phyloP scores from a whole-genome alignment of 2,888 invertebrate species.

The Silvanus unidentatus region DNA sequence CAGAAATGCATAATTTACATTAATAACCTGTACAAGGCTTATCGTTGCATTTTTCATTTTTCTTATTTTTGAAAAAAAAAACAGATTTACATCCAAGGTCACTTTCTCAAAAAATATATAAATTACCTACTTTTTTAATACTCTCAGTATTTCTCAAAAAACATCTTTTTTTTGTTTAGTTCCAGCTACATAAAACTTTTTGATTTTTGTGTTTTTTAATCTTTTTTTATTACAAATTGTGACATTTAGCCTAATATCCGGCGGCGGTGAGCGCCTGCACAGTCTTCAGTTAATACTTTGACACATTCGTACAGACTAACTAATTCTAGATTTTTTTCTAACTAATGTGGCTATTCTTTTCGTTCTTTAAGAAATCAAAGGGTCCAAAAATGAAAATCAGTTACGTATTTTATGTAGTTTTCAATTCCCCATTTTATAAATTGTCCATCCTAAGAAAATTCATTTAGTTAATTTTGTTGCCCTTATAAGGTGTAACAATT shows the following conservation, averaged over 20 bases:
- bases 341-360: slow-evolving; percentile 29
- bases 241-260: slow-evolving; percentile 44
- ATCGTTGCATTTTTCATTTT: slow-evolving; percentile 28
- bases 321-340: slow-evolving; percentile 9
- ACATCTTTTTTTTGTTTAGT: slow-evolving; percentile 21
- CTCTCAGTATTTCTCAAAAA: slow-evolving; percentile 32
- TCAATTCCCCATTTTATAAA: too few relatives aligned
- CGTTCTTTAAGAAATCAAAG: too few relatives aligned
- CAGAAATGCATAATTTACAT: slow-evolving; percentile 32
- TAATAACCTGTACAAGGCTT: slow-evolving; percentile 28
- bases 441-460: too few relatives aligned
- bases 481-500: too few relatives aligned
- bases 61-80: slow-evolving; percentile 21
- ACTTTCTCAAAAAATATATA: slow-evolving; percentile 47
- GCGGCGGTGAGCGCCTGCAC: slow-evolving; percentile 46
- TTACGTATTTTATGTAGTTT: too few relatives aligned
- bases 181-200: slow-evolving; percentile 32
- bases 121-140: slow-evolving; percentile 40
- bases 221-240: slow-evolving; percentile 38
- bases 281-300: slow-evolving; percentile 49
- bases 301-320: slow-evolving; percentile 45
- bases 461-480: too few relatives aligned
- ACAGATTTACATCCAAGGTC: slow-evolving; percentile 45
- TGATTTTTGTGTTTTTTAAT: slow-evolving; percentile 24
- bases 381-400: too few relatives aligned